phyloP scores from a whole-genome alignment of 30 jellyfish, hydroid and myxozoan genomes.

The Cassiopea xamachana region DNA sequence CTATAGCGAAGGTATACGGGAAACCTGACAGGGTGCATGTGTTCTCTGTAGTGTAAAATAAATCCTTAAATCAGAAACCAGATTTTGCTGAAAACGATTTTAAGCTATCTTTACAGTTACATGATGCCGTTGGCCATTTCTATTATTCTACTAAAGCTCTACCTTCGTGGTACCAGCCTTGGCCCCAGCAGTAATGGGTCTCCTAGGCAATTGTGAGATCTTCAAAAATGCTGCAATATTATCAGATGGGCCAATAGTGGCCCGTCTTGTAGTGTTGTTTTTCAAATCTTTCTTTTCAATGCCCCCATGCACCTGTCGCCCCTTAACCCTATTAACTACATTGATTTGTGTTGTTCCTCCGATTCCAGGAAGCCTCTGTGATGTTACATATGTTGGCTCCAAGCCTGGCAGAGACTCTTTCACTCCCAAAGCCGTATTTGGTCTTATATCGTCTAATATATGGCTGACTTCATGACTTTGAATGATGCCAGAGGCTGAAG shows the following conservation, averaged over 20 bases:
- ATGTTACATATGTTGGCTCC: slow-evolving; percentile 90
- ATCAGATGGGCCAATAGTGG: slow-evolving; percentile 92
- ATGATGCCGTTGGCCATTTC: no score
- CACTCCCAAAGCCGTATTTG: slow-evolving; percentile 77
- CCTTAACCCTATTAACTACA: slow-evolving; percentile 47
- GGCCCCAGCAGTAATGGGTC: slow-evolving; percentile 85
- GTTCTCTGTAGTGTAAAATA: no score
- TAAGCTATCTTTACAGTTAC: no score
- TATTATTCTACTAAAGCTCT: not conserved
- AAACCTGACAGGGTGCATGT: no score
- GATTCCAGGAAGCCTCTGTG: slow-evolving; percentile 72
- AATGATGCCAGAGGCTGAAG: slow-evolving; percentile 85
- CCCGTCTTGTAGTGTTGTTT: slow-evolving; percentile 67
- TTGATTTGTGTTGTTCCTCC: not conserved
- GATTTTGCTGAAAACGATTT: no score
- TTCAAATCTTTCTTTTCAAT: slow-evolving; percentile 77
- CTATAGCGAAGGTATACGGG: no score
- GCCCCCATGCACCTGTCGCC: slow-evolving; percentile 95
- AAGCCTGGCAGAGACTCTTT: slow-evolving; percentile 75
- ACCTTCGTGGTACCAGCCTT: slow-evolving; percentile 80
- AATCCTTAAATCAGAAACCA: no score
- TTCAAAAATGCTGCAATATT: slow-evolving; percentile 39
- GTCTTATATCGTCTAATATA: slow-evolving; percentile 83
- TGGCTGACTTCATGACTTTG: slow-evolving; percentile 86
- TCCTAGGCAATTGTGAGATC: slow-evolving; percentile 36